These are phyloP conservation scores for Minunthozetes semirufus DNA, from an alignment of 2,888 invertebrate genomes.

Conservation along the genomic window DNA sequence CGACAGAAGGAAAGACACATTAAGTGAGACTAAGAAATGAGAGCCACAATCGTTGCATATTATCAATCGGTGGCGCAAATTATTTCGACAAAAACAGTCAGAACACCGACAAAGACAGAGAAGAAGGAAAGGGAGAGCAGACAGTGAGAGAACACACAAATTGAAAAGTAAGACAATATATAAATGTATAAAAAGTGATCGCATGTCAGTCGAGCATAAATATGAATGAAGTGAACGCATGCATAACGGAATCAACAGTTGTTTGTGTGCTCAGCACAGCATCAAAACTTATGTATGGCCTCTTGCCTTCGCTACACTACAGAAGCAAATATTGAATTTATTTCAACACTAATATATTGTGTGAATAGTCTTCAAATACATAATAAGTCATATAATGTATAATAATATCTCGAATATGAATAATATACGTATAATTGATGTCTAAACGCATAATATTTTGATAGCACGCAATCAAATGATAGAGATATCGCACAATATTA, in stretches of 20 bases:
- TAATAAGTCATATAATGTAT: neutral
- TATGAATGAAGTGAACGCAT: conserved; percentile 26
- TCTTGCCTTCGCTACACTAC: neutral
- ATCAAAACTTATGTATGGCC: neutral
- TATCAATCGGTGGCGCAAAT: neutral
- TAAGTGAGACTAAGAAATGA: neutral
- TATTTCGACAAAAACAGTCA: neutral
- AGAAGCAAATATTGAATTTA: conserved; percentile 21
- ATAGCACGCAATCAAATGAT: conserved; percentile 4
- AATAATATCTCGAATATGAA: neutral
- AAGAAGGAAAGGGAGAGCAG: neutral
- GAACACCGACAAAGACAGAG: neutral
- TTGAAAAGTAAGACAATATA: neutral
- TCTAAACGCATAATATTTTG: conserved; percentile 1
- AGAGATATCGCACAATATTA: neutral
- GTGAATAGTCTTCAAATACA: conserved; percentile 10
- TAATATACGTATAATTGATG: neutral
- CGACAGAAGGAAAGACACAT: neutral
- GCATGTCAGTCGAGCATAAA: conserved; percentile 22
- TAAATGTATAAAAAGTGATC: neutral
- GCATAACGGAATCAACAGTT: conserved; percentile 26
- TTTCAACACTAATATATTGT: neutral
- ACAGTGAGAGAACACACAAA: neutral
- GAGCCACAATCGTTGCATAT: neutral
- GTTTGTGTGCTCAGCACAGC: neutral